A percentile compares a stretch with the other conserved stretches of the same genome.
Conservation (phyloP, 1,140 invertebrate species). For the Drosophila rhopaloa region DNA sequence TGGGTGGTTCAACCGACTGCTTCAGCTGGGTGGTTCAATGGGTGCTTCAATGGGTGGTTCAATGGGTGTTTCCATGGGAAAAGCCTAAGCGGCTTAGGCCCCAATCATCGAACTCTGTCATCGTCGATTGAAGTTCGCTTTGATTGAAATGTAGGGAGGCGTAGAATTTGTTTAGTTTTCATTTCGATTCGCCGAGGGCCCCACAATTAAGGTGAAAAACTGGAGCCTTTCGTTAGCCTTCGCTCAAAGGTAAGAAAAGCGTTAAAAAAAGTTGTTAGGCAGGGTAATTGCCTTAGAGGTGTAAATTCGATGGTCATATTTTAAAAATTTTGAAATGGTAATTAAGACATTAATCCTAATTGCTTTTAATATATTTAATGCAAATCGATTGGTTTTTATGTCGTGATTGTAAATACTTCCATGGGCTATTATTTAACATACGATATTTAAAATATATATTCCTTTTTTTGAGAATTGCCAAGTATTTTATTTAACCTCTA, state of each 20-base stretch:
- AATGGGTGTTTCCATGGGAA: background rate
- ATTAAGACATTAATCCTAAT: too few species aligned
- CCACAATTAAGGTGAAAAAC: conserved; percentile 8
- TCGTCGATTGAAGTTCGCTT: conserved; percentile 30
- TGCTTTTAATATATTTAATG: too few species aligned
- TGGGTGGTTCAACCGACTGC: background rate
- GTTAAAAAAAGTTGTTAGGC: background rate
- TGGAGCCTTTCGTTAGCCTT: background rate
- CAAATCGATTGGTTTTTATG: too few species aligned
- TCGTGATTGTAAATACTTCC: too few species aligned
- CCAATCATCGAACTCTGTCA: conserved; percentile 22
- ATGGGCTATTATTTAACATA: too few species aligned
- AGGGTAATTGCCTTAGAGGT: background rate
- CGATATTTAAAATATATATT: too few species aligned
- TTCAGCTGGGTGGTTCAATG: background rate
- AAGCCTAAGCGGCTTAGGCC: conserved; percentile 34
- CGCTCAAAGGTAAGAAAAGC: background rate
- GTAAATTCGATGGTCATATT: too few species aligned
- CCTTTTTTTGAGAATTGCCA: too few species aligned
- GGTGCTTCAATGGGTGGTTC: background rate
- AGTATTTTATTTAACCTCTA: too few species aligned
- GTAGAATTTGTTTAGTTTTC: conserved; percentile 46
- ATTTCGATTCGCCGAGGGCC: background rate
- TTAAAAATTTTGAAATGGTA: too few species aligned
- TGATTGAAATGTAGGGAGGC: conserved; percentile 34